Evolutionary conservation across 2,888 invertebrate species (phyloP).

Genomic region (Cheilosia impressa): DNA sequence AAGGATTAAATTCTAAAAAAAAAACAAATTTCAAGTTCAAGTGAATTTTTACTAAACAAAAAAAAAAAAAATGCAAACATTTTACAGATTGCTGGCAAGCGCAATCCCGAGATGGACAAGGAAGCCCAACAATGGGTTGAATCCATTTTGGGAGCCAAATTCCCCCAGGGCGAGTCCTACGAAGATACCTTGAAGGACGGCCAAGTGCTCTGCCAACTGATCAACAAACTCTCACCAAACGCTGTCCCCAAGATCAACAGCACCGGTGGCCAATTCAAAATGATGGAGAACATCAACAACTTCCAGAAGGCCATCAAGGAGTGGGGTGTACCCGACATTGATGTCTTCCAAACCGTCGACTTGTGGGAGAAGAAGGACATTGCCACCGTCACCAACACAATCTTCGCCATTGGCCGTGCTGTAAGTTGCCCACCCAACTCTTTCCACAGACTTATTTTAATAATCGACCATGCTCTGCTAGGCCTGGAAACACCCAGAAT

Average conservation of each 20-base stretch:
- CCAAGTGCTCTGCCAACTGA: conserved; percentile 95
- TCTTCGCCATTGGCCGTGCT: conserved; percentile 93
- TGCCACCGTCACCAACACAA: conserved; percentile 91
- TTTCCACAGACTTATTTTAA: too few species aligned
- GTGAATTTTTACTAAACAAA: conserved; percentile 25
- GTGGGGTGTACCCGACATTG: conserved; percentile 95
- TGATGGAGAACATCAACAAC: conserved; percentile 99
- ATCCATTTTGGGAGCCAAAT: conserved; percentile 92
- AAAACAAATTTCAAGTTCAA: conserved; percentile 45
- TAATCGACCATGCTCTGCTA: conserved; percentile 80
- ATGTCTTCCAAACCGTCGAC: conserved; percentile 98
- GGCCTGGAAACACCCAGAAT: conserved; percentile 94
- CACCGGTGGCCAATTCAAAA: conserved; percentile 98
- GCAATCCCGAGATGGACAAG: conserved; percentile 91
- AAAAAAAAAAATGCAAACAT: conserved; percentile 42
- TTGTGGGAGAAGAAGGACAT: conserved; percentile 97
- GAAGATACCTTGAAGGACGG: conserved; percentile 97
- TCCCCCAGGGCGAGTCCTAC: conserved; percentile 91
- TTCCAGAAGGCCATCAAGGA: conserved; percentile 94
- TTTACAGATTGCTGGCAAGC: conserved; percentile 91
- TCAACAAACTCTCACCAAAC: conserved; percentile 97
- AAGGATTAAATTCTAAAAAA: conserved; percentile 10
- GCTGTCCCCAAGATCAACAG: conserved; percentile 95
- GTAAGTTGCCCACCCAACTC: conserved; percentile 84
- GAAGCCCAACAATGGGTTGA: conserved; percentile 98